A percentile compares a stretch with the other conserved stretches of the same genome.
phyloP scores from a whole-genome alignment of 2,797 vertebrate species.

The Apogon talboti region DNA sequence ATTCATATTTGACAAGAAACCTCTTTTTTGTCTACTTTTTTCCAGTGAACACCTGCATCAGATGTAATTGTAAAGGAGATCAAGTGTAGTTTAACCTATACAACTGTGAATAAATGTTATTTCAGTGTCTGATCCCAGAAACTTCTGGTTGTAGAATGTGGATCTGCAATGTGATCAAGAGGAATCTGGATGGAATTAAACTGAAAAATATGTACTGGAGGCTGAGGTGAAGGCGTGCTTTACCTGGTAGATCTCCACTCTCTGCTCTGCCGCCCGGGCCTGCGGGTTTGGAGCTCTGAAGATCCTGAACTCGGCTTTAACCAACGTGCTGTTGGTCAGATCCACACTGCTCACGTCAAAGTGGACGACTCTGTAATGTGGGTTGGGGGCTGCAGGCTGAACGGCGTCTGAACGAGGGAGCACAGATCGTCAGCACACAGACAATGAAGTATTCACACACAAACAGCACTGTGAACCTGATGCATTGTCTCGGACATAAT shows the following conservation, averaged over 20 bases:
- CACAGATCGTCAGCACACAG: slow-evolving; percentile 3
- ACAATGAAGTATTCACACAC: slow-evolving; percentile 39
- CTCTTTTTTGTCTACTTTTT: too few relatives aligned
- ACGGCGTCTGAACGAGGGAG: slow-evolving; percentile 77
- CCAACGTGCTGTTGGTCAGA: slow-evolving; percentile 83
- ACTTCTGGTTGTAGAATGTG: too few relatives aligned
- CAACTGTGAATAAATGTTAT: too few relatives aligned
- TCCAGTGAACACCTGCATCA: too few relatives aligned
- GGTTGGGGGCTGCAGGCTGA: slow-evolving; percentile 71
- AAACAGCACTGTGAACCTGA: slow-evolving; percentile 43
- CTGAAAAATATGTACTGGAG: too few relatives aligned
- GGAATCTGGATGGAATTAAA: too few relatives aligned
- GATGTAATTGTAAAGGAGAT: too few relatives aligned
- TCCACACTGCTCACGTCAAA: slow-evolving; percentile 85
- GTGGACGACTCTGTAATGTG: slow-evolving; percentile 81
- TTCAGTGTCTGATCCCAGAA: too few relatives aligned
- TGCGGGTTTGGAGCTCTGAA: slow-evolving; percentile 85
- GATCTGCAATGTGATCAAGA: too few relatives aligned
- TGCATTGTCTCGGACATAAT: slow-evolving; percentile 68
- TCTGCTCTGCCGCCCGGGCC: slow-evolving; percentile 84
- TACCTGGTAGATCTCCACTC: slow-evolving; percentile 88
- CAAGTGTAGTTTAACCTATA: too few relatives aligned
- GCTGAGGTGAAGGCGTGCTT: neutral
- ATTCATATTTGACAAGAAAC: too few relatives aligned
- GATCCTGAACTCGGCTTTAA: slow-evolving; percentile 88